Conservation (phyloP, 2,797 vertebrate species). For the Chlorospingus flavigularis region DNA sequence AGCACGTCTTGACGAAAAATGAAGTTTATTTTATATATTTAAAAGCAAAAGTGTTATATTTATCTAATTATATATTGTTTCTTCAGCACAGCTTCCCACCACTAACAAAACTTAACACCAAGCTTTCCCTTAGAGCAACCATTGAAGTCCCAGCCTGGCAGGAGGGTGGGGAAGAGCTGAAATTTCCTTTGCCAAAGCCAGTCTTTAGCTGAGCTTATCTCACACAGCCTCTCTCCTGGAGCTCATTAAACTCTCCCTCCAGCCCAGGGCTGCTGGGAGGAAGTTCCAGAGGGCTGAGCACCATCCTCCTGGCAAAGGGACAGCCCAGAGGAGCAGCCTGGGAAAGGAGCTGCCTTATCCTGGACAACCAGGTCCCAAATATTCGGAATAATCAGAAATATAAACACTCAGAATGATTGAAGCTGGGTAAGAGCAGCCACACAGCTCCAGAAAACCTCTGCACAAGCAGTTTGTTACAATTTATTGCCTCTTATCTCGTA, state of each 20-base stretch:
- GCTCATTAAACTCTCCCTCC: conserved; percentile 2
- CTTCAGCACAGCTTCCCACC: not conserved
- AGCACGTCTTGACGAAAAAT: not conserved
- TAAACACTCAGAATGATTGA: not conserved
- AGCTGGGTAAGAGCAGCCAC: not conserved
- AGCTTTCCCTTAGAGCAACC: not conserved
- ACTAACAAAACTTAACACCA: not conserved
- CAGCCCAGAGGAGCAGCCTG: not conserved
- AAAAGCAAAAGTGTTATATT: not conserved
- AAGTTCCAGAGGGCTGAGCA: conserved; percentile 8
- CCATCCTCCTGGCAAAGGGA: not conserved
- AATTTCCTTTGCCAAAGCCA: not conserved
- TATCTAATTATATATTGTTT: not conserved
- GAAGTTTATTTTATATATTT: not conserved
- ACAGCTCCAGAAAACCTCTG: not conserved
- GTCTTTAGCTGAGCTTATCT: not conserved
- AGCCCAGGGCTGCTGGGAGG: not conserved
- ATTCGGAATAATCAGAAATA: not conserved
- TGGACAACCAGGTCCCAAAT: not conserved
- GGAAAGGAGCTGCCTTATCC: not conserved
- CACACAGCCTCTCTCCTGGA: not conserved
- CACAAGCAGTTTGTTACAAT: not conserved
- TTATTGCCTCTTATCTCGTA: not conserved
- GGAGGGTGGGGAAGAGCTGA: not conserved
- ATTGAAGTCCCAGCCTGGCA: not conserved